Evolutionary conservation across 2,888 invertebrate genomes (phyloP).

Genomic region (Rhodophaea formosa): DNA sequence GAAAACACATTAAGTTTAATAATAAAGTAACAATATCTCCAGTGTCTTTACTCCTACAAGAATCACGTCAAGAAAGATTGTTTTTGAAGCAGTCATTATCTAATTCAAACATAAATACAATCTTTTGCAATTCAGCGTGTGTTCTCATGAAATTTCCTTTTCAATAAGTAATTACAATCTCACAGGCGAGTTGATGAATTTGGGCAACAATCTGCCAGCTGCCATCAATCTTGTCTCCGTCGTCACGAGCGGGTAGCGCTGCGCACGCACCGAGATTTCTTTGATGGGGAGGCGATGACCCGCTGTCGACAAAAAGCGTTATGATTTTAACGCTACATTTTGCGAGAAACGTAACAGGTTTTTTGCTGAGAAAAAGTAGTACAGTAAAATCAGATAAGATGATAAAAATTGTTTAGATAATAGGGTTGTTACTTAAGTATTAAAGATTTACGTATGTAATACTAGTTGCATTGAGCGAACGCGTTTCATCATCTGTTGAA

Average conservation of each 20-base stretch:
- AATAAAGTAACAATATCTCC: no score
- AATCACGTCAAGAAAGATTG: no score
- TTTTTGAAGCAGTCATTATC: no score
- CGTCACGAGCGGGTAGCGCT: constrained; percentile 1
- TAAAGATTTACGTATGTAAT: no score
- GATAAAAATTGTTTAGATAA: no score
- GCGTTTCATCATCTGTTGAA: no score
- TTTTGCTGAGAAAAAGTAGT: background rate
- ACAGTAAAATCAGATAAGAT: background rate
- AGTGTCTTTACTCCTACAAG: no score
- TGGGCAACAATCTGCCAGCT: background rate
- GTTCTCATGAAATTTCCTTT: background rate
- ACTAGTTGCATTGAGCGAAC: no score
- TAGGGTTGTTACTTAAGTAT: no score
- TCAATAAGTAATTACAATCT: constrained; percentile 1
- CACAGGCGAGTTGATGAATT: background rate
- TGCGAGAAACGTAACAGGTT: background rate
- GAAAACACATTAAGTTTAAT: no score
- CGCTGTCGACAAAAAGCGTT: background rate
- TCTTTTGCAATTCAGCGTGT: background rate
- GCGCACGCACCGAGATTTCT: constrained; percentile 2
- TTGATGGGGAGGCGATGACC: background rate
- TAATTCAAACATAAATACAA: background rate
- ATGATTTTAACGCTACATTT: background rate
- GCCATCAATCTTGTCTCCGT: background rate